Evolutionary conservation across 2,888 invertebrate species (phyloP), one percentile per base, ranked within the genome.

Genomic region (Scelioninae gen. 1): DNA sequence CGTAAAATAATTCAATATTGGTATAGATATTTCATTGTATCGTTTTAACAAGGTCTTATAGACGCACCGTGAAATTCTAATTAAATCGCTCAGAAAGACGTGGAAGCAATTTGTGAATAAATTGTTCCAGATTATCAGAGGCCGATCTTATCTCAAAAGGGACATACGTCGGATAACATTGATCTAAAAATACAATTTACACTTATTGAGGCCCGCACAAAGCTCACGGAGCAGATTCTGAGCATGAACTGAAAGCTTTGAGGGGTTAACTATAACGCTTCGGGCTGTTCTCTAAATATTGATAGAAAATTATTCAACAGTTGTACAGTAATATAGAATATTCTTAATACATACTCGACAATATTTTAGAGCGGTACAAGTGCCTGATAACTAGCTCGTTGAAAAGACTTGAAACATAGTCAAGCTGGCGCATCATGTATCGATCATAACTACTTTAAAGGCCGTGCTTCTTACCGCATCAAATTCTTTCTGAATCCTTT

Each of bases 231-330:
- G 40, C 45, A 62, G 51, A 51, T 45, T 53, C 13, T 13, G 43
- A 15, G 51, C 38, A 49, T 16, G 60, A 62, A 62, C 55, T 32
- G 78, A 23, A 53, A 79, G 72, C 72, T 74, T 74, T 68, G 47
- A 68, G 55, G 62, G 79, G 66, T 72, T 79, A 72, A 79, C n/a
- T 43, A 10, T n/a, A 43, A 11, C 43, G n/a, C 11, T n/a, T 9
- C 43, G n/a, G 66, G 72, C 72, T 60, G 58, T 56, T 66, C 65
- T 72, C 79, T 72, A 79, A 79, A 79, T 72, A 79, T 79, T 72
- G 72, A 72, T 79, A 66, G 60, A 78, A 65, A 78, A 51, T 69
- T 63, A 78, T 47, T 71, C 49, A 56, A 60, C 63, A 65, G 66
- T 53, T 77, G 55, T 55, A 31, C 43, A 23, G 68, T 68, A 68